phyloP scores from a whole-genome alignment of 1,140 invertebrate species.

The Frieseomelitta varia region DNA sequence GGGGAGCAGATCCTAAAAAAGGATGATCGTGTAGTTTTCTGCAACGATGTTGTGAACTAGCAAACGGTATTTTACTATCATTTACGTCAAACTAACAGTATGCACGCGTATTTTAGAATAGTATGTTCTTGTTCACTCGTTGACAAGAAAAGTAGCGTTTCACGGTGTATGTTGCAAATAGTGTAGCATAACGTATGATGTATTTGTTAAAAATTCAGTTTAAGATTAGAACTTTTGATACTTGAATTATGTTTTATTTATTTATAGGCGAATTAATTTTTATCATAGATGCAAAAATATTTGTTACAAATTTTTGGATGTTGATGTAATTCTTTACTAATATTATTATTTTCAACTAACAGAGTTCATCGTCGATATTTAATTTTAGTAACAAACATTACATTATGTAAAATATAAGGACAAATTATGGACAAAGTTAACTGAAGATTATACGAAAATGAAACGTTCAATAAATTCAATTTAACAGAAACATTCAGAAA shows the following conservation, averaged over 20 bases:
- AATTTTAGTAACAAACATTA: too few species aligned
- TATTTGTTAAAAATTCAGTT: neutral
- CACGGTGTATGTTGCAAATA: too few species aligned
- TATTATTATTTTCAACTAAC: neutral
- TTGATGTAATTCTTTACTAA: neutral
- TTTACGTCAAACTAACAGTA: neutral
- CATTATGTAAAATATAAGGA: too few species aligned
- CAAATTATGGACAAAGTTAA: too few species aligned
- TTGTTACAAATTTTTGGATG: neutral
- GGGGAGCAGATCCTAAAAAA: conserved; percentile 24
- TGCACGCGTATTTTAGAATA: neutral
- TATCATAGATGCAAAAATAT: too few species aligned
- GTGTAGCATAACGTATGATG: neutral
- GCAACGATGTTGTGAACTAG: conserved; percentile 1
- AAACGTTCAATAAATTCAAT: neutral
- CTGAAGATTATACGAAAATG: too few species aligned
- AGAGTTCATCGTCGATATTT: too few species aligned
- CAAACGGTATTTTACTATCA: neutral
- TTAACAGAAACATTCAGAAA: neutral
- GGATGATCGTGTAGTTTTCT: conserved; percentile 23
- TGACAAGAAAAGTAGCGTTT: neutral
- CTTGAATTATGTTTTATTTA: neutral
- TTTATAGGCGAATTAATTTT: too few species aligned
- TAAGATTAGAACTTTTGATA: neutral
- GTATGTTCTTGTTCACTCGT: neutral